Percentiles rank a stretch among this genome's conserved stretches.
Conservation (phyloP, 2,113 vertebrate genomes). For the Apeltes quadracus region DNA sequence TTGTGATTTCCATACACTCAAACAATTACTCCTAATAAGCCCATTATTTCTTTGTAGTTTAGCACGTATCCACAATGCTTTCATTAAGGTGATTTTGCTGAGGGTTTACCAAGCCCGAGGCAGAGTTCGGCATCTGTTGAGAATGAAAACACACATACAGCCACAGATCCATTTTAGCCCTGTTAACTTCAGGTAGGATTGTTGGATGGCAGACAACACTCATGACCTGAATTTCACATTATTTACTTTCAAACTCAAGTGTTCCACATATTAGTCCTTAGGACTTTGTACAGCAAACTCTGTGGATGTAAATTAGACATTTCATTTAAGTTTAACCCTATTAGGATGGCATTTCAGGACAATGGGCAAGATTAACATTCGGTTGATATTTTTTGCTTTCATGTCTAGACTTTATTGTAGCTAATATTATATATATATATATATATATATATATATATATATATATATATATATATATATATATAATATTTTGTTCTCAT, state of each 20-base stretch:
- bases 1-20: background rate
- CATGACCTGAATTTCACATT: constrained; percentile 53
- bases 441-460: no score
- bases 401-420: constrained; percentile 9
- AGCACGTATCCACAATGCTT: constrained; percentile 30
- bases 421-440: no score
- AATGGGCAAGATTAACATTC: constrained; percentile 33
- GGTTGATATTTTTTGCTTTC: constrained; percentile 9
- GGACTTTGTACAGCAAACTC: constrained; percentile 34
- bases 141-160: constrained; percentile 43
- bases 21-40: constrained; percentile 15
- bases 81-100: constrained; percentile 53
- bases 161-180: constrained; percentile 31
- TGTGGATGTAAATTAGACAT: constrained; percentile 43
- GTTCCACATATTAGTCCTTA: constrained; percentile 23
- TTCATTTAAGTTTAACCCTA: constrained; percentile 39
- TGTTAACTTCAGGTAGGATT: constrained; percentile 51
- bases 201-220: constrained; percentile 44
- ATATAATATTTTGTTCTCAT: constrained; percentile 27
- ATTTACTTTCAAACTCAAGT: constrained; percentile 48
- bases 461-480: no score
- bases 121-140: constrained; percentile 49
- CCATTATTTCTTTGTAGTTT: constrained; percentile 35
- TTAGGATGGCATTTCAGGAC: constrained; percentile 33
- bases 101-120: constrained; percentile 32